These are phyloP conservation scores for Meloidogyne exigua DNA, from an alignment of 1,140 invertebrate species.

Conservation along the genomic window DNA sequence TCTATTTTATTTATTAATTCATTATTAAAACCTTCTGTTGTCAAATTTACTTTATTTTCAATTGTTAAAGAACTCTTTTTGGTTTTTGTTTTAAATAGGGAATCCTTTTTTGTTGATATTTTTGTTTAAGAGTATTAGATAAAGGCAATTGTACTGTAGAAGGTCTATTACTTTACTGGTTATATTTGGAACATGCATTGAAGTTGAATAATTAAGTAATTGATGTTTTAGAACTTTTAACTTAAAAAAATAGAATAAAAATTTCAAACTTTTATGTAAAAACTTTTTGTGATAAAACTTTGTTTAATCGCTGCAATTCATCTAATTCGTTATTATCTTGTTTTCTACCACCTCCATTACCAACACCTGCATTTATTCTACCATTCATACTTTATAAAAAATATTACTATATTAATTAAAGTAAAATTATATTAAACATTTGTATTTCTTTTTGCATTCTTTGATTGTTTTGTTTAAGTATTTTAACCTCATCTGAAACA, in stretches of 20 bases:
- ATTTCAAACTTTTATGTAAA: neutral
- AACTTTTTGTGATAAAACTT: slow-evolving; percentile 23
- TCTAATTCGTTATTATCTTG: slow-evolving; percentile 17
- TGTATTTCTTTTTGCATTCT: slow-evolving; percentile 36
- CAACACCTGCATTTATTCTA: neutral
- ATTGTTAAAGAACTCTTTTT: slow-evolving; percentile 2
- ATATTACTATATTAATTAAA: neutral
- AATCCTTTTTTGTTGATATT: neutral
- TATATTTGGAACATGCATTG: neutral
- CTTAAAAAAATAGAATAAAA: neutral
- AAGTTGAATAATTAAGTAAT: slow-evolving; percentile 20
- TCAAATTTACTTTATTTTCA: neutral
- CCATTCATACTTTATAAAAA: slow-evolving; percentile 19
- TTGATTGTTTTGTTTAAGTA: slow-evolving; percentile 30
- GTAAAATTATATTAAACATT: slow-evolving; percentile 11
- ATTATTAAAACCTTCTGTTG: neutral
- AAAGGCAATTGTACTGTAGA: neutral
- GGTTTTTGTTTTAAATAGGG: neutral
- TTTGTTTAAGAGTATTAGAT: neutral
- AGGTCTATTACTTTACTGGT: neutral
- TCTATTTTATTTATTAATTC: neutral
- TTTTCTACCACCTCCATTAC: neutral
- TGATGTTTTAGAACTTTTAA: slow-evolving; percentile 28
- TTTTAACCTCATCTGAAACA: slow-evolving; percentile 18
- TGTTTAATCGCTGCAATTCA: slow-evolving; percentile 14